Evolutionary conservation across 2,888 invertebrate species (phyloP), one percentile per base, ranked within the genome.

Genomic region (Tenthredo notha): DNA sequence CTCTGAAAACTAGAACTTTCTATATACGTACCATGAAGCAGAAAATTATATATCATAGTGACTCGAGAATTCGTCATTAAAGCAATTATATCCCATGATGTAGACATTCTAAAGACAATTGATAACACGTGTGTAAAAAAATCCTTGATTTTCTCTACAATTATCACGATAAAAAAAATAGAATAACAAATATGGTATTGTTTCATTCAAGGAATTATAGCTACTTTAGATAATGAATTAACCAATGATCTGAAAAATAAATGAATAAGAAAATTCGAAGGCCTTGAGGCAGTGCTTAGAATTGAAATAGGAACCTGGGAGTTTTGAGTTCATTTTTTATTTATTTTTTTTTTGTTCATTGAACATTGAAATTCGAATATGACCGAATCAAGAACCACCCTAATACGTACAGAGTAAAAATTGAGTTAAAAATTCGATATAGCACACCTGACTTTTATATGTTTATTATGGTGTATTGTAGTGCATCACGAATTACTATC

Each of bases 71-170:
- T n/a, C 12, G 40, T 74, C 5, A 10, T 74, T n/a, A 9, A 18
- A 43, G 43, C 43, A 74, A 40, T 40, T 74, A 43, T 74, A 43
- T 74, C n/a, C n/a, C 43, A 74, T 43, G 43, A 43, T 2, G 74
- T 12, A 43, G 61, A 10, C 37, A 9, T 12, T n/a, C 5, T 74
- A 3, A 43, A 74, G 43, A 43, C 10, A 7, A 43, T 43, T 74
- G 37, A 43, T 74, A 10, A 74, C 21, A 43, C 43, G 43, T 74
- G 43, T 25, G 9, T 43, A 6, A 1, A 1, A 21, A 9, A n/a
- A 12, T 43, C 21, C 67, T 67, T 74, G 74, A 74, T n/a, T 21
- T 21, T 4, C 3, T 40, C 10, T 43, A 15, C 43, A 43, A 43
- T 43, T 43, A 43, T 74, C 5, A 10, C 74, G 2, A 37, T 37